phyloP scores from a whole-genome alignment of 2,113 vertebrate species.

The Burhinus bistriatus region DNA sequence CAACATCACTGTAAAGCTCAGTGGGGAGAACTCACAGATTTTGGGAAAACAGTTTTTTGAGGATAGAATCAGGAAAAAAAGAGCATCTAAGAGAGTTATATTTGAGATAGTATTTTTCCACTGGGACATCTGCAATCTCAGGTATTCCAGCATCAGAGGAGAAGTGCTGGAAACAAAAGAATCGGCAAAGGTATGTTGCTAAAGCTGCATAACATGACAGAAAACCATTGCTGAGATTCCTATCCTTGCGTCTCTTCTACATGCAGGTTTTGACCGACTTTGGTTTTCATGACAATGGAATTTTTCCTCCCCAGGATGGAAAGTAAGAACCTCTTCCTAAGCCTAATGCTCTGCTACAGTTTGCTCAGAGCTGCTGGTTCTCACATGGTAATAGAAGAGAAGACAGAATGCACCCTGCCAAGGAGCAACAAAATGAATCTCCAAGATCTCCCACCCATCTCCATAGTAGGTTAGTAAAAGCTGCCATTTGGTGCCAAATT shows the following conservation, averaged over 20 bases:
- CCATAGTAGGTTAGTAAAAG: constrained; percentile 74
- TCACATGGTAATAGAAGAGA: constrained; percentile 65
- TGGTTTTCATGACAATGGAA: neutral
- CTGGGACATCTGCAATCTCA: too few species aligned
- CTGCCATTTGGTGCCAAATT: rapidly evolving
- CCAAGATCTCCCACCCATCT: constrained; percentile 69
- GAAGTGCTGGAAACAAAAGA: neutral
- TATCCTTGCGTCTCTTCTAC: neutral
- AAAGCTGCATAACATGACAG: neutral
- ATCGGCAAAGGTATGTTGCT: neutral
- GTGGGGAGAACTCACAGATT: neutral
- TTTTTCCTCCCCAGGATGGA: constrained; percentile 52
- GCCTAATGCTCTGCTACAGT: constrained; percentile 62
- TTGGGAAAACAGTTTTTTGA: neutral
- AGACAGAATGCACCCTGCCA: constrained; percentile 28
- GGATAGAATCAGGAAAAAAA: neutral
- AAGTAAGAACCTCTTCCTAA: constrained; percentile 55
- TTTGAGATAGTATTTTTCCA: neutral
- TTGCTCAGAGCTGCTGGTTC: constrained; percentile 40
- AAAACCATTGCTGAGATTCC: neutral
- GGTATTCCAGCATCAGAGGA: neutral
- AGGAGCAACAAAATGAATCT: constrained; percentile 49
- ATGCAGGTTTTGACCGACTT: neutral
- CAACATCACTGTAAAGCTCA: neutral
- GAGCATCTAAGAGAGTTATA: neutral